A percentile compares a stretch with the other conserved stretches of the same genome.
Conservation (phyloP, 2,797 vertebrate genomes). For the Sebastiscus albofasciatus region DNA sequence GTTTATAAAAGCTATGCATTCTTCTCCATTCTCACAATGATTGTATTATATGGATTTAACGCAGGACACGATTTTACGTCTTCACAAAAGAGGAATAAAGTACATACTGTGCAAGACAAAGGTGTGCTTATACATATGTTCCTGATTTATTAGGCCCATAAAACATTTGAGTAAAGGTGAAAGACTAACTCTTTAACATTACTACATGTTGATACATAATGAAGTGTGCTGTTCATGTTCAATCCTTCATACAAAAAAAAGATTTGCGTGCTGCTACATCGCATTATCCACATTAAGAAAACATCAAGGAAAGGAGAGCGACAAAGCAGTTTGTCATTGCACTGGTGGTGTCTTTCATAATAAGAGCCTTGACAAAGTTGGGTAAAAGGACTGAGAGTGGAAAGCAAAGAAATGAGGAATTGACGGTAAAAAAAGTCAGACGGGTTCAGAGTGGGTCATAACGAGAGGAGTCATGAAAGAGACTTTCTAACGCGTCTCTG, state of each 20-base stretch:
- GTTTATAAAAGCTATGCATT: conserved; percentile 16
- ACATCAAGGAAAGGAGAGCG: conserved; percentile 6
- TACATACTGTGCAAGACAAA: neutral
- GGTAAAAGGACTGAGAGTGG: neutral
- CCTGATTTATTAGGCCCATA: neutral
- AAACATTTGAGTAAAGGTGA: neutral
- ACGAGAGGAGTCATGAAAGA: conserved; percentile 60
- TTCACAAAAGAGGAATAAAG: neutral
- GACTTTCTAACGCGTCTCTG: conserved; percentile 39
- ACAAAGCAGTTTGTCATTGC: conserved; percentile 15
- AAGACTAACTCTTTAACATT: neutral
- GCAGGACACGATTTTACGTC: neutral
- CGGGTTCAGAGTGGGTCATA: conserved; percentile 32
- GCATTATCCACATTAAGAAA: conserved; percentile 24
- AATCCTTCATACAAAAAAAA: neutral
- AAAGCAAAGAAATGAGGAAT: conserved; percentile 25
- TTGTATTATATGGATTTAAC: neutral
- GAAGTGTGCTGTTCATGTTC: conserved; percentile 11
- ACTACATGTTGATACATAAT: neutral
- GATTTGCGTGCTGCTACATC: conserved; percentile 18
- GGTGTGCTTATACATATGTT: neutral
- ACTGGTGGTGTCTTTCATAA: neutral
- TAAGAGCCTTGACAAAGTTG: conserved; percentile 11
- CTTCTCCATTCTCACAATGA: neutral
- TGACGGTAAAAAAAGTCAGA: conserved; percentile 25